Conservation (phyloP, 2,797 vertebrate genomes). For the Hypotaenidia okinawae region DNA sequence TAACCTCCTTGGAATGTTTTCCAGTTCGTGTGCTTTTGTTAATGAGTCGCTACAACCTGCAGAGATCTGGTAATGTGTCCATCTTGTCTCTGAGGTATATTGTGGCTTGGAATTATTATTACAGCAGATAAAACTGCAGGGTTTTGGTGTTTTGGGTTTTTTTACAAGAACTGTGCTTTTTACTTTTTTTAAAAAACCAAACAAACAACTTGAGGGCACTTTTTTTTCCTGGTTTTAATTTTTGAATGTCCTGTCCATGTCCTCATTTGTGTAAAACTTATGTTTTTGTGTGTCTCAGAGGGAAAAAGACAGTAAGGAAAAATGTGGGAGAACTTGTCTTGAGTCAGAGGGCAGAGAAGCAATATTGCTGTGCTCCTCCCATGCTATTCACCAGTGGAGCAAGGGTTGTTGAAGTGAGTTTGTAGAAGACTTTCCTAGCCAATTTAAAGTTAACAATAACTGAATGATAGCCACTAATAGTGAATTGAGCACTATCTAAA, state of each 20-base stretch:
- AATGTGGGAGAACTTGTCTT: background rate
- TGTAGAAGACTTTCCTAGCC: background rate
- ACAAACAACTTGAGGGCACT: background rate
- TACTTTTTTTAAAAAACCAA: background rate
- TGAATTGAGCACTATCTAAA: background rate
- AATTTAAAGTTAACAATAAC: background rate
- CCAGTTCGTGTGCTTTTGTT: slow-evolving; percentile 45
- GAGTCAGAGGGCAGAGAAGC: background rate
- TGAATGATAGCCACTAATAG: background rate
- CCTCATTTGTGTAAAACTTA: background rate
- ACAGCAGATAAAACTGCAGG: background rate
- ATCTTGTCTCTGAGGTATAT: slow-evolving; percentile 9
- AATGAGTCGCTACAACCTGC: slow-evolving; percentile 38
- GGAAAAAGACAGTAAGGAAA: background rate
- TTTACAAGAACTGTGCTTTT: background rate
- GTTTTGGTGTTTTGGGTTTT: background rate
- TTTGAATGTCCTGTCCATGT: background rate
- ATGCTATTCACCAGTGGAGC: background rate
- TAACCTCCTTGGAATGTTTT: slow-evolving; percentile 60
- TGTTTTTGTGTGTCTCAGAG: background rate
- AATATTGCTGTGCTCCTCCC: background rate
- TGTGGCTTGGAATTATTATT: background rate
- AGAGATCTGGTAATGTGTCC: slow-evolving; percentile 26
- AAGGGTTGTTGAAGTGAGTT: background rate
- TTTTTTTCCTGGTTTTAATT: background rate